Conservation (phyloP, 1,140 invertebrate species). For the Scaptomyza hsui region DNA sequence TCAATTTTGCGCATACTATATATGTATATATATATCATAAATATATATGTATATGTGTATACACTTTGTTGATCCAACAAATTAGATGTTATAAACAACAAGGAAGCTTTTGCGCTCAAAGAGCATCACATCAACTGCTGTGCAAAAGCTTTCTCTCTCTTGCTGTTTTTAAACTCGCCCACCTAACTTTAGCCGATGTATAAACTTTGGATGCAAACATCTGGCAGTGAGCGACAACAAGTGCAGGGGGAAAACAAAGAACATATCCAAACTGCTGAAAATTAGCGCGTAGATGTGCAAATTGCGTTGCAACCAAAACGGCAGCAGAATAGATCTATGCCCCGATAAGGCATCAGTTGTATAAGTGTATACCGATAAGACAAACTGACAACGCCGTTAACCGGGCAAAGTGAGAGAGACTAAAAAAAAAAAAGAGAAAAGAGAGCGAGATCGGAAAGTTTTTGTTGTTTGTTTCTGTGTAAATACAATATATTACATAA, state of each 20-base stretch:
- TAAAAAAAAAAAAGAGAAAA: neutral
- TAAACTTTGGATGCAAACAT: slow-evolving; percentile 69
- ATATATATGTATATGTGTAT: neutral
- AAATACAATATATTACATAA: neutral
- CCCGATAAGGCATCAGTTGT: neutral
- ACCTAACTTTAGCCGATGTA: slow-evolving; percentile 50
- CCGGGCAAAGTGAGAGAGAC: too few species aligned
- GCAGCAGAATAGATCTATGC: neutral
- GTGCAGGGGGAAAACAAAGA: slow-evolving; percentile 30
- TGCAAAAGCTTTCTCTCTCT: slow-evolving; percentile 39
- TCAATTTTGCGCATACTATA: slow-evolving; percentile 20
- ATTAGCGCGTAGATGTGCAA: slow-evolving; percentile 43
- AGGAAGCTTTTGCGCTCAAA: slow-evolving; percentile 22
- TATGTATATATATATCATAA: neutral
- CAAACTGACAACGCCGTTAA: neutral
- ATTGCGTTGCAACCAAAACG: slow-evolving; percentile 37
- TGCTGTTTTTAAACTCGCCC: neutral
- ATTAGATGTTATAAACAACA: slow-evolving; percentile 19
- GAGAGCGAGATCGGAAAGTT: neutral
- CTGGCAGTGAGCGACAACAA: slow-evolving; percentile 25
- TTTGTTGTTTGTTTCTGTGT: neutral
- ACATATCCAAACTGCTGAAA: slow-evolving; percentile 27
- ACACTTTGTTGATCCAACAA: slow-evolving; percentile 17
- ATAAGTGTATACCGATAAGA: neutral
- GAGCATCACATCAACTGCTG: neutral